Evolutionary conservation across 2,797 vertebrate species (phyloP).

Genomic region (Denticeps clupeoides): DNA sequence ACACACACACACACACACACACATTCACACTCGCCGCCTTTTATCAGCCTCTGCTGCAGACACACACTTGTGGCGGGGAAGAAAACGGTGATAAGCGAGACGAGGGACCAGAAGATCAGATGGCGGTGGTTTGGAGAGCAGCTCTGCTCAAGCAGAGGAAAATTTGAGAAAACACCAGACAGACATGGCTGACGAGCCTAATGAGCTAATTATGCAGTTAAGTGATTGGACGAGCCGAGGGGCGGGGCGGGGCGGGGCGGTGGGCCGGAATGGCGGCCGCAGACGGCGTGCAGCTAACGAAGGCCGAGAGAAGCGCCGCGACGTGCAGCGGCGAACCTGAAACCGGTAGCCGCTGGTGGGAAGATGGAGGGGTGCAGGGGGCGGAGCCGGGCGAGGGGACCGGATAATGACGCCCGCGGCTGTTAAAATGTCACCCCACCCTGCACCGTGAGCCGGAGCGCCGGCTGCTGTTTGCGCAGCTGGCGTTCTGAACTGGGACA

Average conservation of each 20-base stretch:
- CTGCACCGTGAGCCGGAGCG: too few relatives aligned
- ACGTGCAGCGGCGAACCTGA: too few relatives aligned
- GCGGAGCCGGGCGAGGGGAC: not conserved
- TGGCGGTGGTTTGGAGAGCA: too few relatives aligned
- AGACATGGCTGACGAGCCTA: constrained; percentile 44
- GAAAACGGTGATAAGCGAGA: constrained; percentile 20
- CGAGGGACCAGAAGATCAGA: too few relatives aligned
- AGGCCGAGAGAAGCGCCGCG: not conserved
- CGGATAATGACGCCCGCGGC: constrained; percentile 28
- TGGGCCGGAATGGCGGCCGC: not conserved
- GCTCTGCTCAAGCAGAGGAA: not conserved
- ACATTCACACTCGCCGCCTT: too few relatives aligned
- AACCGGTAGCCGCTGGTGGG: too few relatives aligned
- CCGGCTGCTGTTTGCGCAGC: too few relatives aligned
- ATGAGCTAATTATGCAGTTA: constrained; percentile 47
- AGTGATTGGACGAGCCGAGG: constrained; percentile 34
- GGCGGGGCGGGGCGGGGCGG: constrained; percentile 22
- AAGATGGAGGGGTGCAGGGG: too few relatives aligned
- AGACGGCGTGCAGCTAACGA: not conserved
- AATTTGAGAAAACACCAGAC: not conserved
- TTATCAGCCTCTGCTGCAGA: too few relatives aligned
- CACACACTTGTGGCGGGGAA: constrained; percentile 7
- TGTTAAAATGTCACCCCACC: too few relatives aligned
- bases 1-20: not conserved
- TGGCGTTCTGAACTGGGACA: too few relatives aligned